phyloP scores from a whole-genome alignment of 2,113 vertebrate genomes.

The Mesembrinibis cayennensis region DNA sequence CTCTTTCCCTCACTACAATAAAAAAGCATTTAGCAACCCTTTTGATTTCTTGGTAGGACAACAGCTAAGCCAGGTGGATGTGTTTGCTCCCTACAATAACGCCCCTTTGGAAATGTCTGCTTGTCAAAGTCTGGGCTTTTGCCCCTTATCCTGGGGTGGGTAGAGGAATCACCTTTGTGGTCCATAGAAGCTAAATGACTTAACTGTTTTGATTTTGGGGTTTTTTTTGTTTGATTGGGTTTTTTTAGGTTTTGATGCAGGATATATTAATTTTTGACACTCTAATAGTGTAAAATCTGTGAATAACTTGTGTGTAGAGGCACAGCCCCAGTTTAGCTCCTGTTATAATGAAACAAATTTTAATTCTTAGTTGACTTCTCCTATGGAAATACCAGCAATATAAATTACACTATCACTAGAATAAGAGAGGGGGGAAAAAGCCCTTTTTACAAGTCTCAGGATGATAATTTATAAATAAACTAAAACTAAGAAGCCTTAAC shows the following conservation, averaged over 20 bases:
- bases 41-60: not conserved
- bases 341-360: slow-evolving; percentile 22
- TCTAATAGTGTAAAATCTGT: not conserved
- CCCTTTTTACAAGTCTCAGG: slow-evolving; percentile 33
- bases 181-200: not conserved
- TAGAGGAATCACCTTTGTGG: not conserved
- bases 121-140: not conserved
- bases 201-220: too few species aligned
- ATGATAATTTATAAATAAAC: slow-evolving; percentile 57
- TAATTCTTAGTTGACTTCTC: slow-evolving; percentile 44
- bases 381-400: not conserved
- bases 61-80: not conserved
- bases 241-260: not conserved
- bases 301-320: not conserved
- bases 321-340: not conserved
- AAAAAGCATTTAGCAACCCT: not conserved
- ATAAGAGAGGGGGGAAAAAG: not conserved
- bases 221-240: too few species aligned
- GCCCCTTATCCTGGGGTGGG: not conserved
- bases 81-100: not conserved
- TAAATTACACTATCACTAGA: slow-evolving; percentile 19
- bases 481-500: slow-evolving; percentile 25
- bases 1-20: not conserved
- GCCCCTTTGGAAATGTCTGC: not conserved
- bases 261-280: not conserved